Conservation (phyloP, 1,140 invertebrate genomes). For the Amyelois transitella region DNA sequence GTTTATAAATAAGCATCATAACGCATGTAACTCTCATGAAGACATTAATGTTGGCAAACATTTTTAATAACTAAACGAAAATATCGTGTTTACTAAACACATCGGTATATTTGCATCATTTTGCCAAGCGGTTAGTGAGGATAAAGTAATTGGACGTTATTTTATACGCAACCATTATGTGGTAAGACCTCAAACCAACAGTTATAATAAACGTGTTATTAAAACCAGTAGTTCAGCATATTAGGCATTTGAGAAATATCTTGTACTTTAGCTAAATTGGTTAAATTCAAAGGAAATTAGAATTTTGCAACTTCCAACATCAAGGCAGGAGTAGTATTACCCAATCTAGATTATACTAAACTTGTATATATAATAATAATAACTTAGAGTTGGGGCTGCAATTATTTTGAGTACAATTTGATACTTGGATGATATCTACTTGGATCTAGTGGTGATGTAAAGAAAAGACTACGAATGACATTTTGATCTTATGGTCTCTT, state of each 20-base stretch:
- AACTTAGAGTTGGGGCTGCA: too few species aligned
- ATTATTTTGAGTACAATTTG: too few species aligned
- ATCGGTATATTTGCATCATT: constrained; percentile 19
- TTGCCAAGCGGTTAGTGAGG: constrained; percentile 19
- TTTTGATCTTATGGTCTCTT: not conserved
- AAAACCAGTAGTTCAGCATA: not conserved
- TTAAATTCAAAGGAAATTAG: not conserved
- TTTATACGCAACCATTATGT: not conserved
- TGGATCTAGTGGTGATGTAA: too few species aligned
- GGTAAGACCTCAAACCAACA: not conserved
- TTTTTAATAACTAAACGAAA: constrained; percentile 18
- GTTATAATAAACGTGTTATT: not conserved
- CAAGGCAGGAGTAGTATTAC: not conserved
- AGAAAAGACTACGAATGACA: not conserved
- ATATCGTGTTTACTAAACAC: constrained; percentile 7
- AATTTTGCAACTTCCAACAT: not conserved
- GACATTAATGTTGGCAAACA: constrained; percentile 13
- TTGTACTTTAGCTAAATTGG: not conserved
- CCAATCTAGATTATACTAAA: not conserved
- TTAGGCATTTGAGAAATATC: not conserved
- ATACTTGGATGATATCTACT: too few species aligned
- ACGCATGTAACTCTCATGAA: not conserved
- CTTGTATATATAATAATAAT: not conserved
- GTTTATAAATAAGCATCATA: not conserved
- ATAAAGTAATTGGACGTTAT: not conserved